Conservation (phyloP, 37 sponge, comb jelly and placozoan species). For the Aphrocallistes beatrix region DNA sequence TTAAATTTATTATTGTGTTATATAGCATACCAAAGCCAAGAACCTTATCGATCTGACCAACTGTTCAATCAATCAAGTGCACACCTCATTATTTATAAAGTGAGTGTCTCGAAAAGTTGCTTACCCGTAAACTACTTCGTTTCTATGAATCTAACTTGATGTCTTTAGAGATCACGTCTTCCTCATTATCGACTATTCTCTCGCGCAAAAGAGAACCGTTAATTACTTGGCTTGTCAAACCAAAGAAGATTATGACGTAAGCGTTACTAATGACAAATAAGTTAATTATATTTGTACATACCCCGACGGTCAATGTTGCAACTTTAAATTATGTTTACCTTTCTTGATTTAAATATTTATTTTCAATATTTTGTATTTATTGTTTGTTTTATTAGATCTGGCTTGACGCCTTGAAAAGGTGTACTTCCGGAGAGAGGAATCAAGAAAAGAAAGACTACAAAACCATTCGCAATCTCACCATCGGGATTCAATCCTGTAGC, state of each 20-base stretch:
- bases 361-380: no score
- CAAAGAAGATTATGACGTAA: conserved; percentile 4
- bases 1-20: no score
- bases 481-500: not conserved
- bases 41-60: not conserved
- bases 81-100: not conserved
- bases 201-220: not conserved
- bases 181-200: not conserved
- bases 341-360: no score
- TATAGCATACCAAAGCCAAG: not conserved
- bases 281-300: no score
- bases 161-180: not conserved
- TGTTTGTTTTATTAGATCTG: no score
- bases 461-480: not conserved
- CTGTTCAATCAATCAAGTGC: not conserved
- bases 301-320: no score
- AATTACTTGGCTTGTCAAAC: not conserved
- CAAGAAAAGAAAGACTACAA: not conserved
- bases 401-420: not conserved
- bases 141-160: not conserved
- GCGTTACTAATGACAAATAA: not conserved
- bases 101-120: not conserved
- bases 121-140: not conserved
- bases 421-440: not conserved
- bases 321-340: no score